These are phyloP conservation scores for Hydrocynus forskahlii DNA, from an alignment of 2,797 vertebrate species.

Conservation along the genomic window DNA sequence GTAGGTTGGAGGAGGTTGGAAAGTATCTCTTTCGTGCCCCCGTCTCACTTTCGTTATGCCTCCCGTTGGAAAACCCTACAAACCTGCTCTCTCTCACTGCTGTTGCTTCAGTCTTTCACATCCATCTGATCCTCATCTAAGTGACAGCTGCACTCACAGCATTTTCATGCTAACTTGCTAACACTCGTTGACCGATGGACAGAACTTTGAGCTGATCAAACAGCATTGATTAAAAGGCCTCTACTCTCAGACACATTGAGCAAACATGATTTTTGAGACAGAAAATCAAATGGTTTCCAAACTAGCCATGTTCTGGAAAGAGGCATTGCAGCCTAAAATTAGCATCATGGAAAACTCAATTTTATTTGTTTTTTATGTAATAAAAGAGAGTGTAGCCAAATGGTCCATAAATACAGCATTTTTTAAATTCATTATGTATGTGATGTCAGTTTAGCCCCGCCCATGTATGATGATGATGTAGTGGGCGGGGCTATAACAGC, in stretches of 20 bases:
- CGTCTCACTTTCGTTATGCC: neutral
- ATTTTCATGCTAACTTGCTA: slow-evolving; percentile 10
- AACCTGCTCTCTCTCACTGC: slow-evolving; percentile 24
- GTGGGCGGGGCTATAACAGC: too few relatives aligned
- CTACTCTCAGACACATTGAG: neutral
- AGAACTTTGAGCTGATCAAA: slow-evolving; percentile 46
- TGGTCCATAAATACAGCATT: too few relatives aligned
- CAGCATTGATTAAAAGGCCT: slow-evolving; percentile 39
- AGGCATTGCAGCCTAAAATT: too few relatives aligned
- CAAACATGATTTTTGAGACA: slow-evolving; percentile 8
- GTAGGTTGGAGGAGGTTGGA: slow-evolving; percentile 24
- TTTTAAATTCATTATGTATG: too few relatives aligned
- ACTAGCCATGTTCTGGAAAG: neutral
- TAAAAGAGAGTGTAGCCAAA: too few relatives aligned
- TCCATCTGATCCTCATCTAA: slow-evolving; percentile 41
- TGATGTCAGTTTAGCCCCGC: too few relatives aligned
- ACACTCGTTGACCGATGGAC: slow-evolving; percentile 33
- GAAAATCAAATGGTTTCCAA: neutral
- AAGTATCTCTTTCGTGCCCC: slow-evolving; percentile 10
- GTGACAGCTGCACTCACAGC: slow-evolving; percentile 36
- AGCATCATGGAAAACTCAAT: too few relatives aligned
- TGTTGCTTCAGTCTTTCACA: slow-evolving; percentile 39
- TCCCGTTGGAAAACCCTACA: slow-evolving; percentile 21
- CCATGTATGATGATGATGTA: too few relatives aligned
- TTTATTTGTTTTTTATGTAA: too few relatives aligned